Base-by-base conservation (phyloP, 1,140 invertebrate genomes). In the Holotrichia oblita region DNA sequence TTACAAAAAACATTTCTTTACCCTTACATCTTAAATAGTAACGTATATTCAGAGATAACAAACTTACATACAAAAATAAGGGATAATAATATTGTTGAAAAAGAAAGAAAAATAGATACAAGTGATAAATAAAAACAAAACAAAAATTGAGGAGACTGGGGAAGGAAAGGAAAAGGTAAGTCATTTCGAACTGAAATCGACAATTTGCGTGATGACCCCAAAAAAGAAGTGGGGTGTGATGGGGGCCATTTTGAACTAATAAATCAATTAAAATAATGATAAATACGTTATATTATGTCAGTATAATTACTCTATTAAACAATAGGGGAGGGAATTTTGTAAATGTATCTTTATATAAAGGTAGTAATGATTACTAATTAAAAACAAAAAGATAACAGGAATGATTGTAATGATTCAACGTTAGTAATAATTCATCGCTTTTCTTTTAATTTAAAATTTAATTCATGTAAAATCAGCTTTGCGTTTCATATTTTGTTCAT, bases 41-140 rank as follows among this genome's bases (percentile, higher is more conserved):
- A 55, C 48, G 48, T 55, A 48, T 48, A 48, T 55, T 55, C 12
- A 55, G 14, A 55, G 48, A 55, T 55, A 55, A 55, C 48, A 55
- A 55, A 55, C 48, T n/a, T 55, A 55, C 48, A 17, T 55, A 55
- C 48, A 55, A 55, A 34, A n/a, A 17, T 55, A 55, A 55, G n/a
- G 48, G 6, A 55, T 55, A 17, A 48, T 48, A 55, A 55, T 55
- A 55, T 34, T 34, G 27, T 34, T 34, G 27, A 34, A 34, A 4
- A 34, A 34, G 4, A n/a, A 48, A 17, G n/a, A 55, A n/a, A 55
- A 17, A 48, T 48, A 48, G 44, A n/a, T 14, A n/a, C 44, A 7
- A n/a, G 48, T 55, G 48, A n/a, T 55, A 55, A 55, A 55, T 55
- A 55, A 17, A 55, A 55, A 34, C 27, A 34, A 34, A 34, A 34